Evolutionary conservation across 2,888 invertebrate species (phyloP).

Genomic region (Pandemis heparana): DNA sequence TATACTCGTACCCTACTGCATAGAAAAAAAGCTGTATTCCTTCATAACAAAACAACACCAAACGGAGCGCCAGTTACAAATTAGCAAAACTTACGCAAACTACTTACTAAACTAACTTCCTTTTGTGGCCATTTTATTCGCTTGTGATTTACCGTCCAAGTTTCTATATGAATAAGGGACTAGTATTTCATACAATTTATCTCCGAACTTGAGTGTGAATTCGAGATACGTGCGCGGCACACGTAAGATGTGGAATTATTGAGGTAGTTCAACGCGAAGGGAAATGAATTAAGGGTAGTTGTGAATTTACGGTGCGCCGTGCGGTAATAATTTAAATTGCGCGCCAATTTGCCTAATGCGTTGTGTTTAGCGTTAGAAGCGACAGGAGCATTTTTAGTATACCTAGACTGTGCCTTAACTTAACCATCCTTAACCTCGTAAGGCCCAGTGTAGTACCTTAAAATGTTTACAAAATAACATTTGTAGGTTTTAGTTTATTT

Average conservation of each 20-base stretch:
- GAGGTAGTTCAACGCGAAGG: constrained; percentile 21
- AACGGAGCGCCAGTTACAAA: constrained; percentile 25
- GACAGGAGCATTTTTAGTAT: background rate
- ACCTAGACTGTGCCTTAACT: too few relatives aligned
- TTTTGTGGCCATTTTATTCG: constrained; percentile 27
- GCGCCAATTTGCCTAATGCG: background rate
- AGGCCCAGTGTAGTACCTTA: too few relatives aligned
- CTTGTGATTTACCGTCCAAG: constrained; percentile 30
- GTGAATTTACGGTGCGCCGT: constrained; percentile 3
- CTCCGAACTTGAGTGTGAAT: constrained; percentile 29
- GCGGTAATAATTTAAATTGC: constrained; percentile 6
- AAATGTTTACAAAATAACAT: too few relatives aligned
- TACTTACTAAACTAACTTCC: constrained; percentile 33
- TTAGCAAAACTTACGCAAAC: constrained; percentile 33
- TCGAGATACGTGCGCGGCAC: constrained; percentile 22
- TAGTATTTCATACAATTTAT: constrained; percentile 36
- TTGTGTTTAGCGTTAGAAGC: background rate
- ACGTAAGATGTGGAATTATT: constrained; percentile 17
- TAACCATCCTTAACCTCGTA: too few relatives aligned
- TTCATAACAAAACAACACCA: background rate
- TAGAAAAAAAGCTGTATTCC: constrained; percentile 13
- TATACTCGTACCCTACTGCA: background rate
- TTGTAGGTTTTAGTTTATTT: too few relatives aligned
- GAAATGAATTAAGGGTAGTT: constrained; percentile 10
- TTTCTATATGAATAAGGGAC: constrained; percentile 36